A percentile compares a stretch with the other conserved stretches of the same genome.
These are phyloP conservation scores for Tympanoctomys barrerae DNA, from an alignment of 2,797 vertebrate genomes.

Conservation along the genomic window DNA sequence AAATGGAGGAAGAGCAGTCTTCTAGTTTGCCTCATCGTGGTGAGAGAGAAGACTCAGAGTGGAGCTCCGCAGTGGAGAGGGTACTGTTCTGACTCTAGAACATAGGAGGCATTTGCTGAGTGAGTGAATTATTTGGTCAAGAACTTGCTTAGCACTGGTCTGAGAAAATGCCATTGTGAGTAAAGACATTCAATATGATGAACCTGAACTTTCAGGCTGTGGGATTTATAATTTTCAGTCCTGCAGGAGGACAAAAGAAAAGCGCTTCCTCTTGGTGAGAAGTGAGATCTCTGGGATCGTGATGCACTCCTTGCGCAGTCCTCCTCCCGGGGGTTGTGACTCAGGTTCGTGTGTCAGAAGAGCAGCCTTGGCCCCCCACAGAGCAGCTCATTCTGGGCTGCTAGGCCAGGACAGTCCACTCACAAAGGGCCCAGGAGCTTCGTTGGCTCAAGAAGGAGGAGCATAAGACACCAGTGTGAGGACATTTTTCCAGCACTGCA, in stretches of 20 bases:
- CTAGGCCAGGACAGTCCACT: background rate
- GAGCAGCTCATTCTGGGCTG: too few species aligned
- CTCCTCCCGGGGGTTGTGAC: background rate
- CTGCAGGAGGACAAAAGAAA: background rate
- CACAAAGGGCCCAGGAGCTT: background rate
- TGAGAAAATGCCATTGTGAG: background rate
- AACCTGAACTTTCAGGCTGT: background rate
- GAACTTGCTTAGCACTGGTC: background rate
- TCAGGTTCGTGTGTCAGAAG: background rate
- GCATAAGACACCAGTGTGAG: background rate
- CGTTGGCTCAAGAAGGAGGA: background rate
- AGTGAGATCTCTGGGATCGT: background rate
- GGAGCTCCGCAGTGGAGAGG: background rate
- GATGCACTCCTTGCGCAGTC: background rate
- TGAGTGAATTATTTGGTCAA: background rate
- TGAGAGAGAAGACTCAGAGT: background rate
- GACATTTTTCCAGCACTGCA: background rate
- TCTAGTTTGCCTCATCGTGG: background rate
- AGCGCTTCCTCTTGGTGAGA: background rate
- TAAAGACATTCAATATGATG: background rate
- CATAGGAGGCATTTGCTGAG: background rate
- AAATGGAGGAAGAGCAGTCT: background rate
- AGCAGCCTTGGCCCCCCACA: background rate
- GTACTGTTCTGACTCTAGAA: background rate
- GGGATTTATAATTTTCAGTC: background rate